A percentile compares a stretch with the other conserved stretches of the same genome.
phyloP scores from a whole-genome alignment of 1,140 invertebrate species.

The Oncopodura yosiiana region DNA sequence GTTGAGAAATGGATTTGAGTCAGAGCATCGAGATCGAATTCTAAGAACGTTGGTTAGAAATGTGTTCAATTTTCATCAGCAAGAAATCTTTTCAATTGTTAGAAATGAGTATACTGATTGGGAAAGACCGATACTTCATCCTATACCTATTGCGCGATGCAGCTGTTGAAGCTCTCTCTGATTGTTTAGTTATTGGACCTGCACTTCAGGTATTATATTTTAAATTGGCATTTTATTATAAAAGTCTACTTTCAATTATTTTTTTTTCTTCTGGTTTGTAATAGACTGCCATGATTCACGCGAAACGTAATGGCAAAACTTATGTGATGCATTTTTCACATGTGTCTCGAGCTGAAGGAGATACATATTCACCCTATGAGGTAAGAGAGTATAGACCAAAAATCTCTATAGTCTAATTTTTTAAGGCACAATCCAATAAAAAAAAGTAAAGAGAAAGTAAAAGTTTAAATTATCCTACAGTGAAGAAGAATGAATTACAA shows the following conservation, averaged over 20 bases:
- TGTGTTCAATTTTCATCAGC: slow-evolving; percentile 74
- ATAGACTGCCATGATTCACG: slow-evolving; percentile 30
- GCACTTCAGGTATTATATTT: slow-evolving; percentile 28
- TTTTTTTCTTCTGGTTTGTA: too few species aligned
- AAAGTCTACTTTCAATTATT: not conserved
- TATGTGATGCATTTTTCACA: slow-evolving; percentile 34
- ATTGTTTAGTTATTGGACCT: slow-evolving; percentile 41
- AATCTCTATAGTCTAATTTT: too few species aligned
- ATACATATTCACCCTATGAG: slow-evolving; percentile 25
- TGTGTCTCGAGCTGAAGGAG: slow-evolving; percentile 27
- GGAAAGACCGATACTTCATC: slow-evolving; percentile 73
- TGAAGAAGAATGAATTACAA: too few species aligned
- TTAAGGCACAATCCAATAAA: not conserved
- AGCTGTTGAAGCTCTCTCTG: slow-evolving; percentile 75
- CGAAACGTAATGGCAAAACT: slow-evolving; percentile 20
- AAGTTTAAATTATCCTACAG: too few species aligned
- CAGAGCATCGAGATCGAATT: slow-evolving; percentile 60
- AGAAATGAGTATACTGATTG: slow-evolving; percentile 88
- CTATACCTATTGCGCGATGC: slow-evolving; percentile 72
- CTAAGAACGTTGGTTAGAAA: slow-evolving; percentile 74
- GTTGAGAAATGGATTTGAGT: slow-evolving; percentile 64
- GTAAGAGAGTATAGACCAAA: too few species aligned
- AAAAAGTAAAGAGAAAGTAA: too few species aligned
- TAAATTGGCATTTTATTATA: not conserved
- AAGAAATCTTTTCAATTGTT: slow-evolving; percentile 83